phyloP scores from a whole-genome alignment of 2,888 invertebrate species.

The Zaprionus lineosus region DNA sequence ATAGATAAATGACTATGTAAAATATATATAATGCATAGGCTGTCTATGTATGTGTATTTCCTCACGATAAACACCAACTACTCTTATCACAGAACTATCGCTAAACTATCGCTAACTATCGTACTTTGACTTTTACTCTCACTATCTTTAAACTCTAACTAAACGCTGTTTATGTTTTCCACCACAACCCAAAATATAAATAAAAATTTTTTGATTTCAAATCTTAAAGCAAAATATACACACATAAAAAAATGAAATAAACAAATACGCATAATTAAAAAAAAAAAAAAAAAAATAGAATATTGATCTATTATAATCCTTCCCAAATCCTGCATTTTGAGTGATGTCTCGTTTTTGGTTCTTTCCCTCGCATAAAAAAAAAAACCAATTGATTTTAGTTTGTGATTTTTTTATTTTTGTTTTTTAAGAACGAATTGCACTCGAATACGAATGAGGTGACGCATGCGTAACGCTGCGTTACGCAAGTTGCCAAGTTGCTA shows the following conservation, averaged over 20 bases:
- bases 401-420: background rate
- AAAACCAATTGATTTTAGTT: conserved; percentile 17
- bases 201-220: too few relatives aligned
- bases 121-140: conserved; percentile 16
- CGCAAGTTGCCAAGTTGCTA: conserved; percentile 32
- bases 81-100: conserved; percentile 13
- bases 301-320: too few relatives aligned
- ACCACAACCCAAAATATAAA: too few relatives aligned
- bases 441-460: conserved; percentile 26
- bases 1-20: conserved; percentile 40
- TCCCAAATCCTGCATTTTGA: conserved; percentile 38
- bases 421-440: conserved; percentile 30
- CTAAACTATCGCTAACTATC: conserved; percentile 24
- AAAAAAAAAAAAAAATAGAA: too few relatives aligned
- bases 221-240: too few relatives aligned
- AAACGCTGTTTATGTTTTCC: too few relatives aligned
- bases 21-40: conserved; percentile 68
- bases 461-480: conserved; percentile 29
- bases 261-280: too few relatives aligned
- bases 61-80: conserved; percentile 12
- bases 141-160: conserved; percentile 24
- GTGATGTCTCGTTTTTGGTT: conserved; percentile 24
- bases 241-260: too few relatives aligned
- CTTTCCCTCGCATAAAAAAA: conserved; percentile 7
- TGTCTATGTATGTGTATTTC: conserved; percentile 76